Percentiles rank a stretch among this genome's conserved stretches.
These are phyloP conservation scores for Ardeotis arabs DNA, from an alignment of 2,113 vertebrate species.

Conservation along the genomic window DNA sequence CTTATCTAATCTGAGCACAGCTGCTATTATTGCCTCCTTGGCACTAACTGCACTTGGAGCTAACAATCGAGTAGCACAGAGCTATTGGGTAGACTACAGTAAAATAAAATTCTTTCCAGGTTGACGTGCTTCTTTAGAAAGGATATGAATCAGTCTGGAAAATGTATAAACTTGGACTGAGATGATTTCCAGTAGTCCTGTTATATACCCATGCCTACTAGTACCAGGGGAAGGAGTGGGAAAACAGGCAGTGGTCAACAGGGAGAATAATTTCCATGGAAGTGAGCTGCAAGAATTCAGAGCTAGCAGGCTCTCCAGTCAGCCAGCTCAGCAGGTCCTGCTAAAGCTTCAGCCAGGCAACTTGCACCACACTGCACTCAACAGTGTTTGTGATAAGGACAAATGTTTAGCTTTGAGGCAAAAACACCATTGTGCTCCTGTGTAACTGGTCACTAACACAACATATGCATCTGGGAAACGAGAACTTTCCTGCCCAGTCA, in stretches of 20 bases:
- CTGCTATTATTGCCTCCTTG: not conserved
- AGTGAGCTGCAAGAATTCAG: not conserved
- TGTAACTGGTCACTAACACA: not conserved
- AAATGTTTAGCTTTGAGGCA: not conserved
- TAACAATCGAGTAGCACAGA: not conserved
- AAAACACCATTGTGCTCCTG: not conserved
- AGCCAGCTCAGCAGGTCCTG: not conserved
- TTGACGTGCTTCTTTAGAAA: not conserved
- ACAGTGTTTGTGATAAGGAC: not conserved
- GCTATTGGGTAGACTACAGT: not conserved
- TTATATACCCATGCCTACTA: not conserved
- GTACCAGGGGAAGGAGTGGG: not conserved
- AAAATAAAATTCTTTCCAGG: not conserved
- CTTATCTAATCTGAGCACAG: not conserved
- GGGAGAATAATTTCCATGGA: not conserved
- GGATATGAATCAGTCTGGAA: not conserved
- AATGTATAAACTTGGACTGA: not conserved
- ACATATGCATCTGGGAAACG: not conserved
- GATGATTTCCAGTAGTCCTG: not conserved
- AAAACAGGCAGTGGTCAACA: not conserved
- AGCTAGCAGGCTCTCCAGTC: not conserved
- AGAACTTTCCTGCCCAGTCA: not conserved
- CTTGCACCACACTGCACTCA: accelerated
- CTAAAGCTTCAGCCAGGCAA: not conserved
- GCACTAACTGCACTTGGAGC: not conserved